Evolutionary conservation across 2,888 invertebrate genomes (phyloP).

Genomic region (Drosophila affinis): DNA sequence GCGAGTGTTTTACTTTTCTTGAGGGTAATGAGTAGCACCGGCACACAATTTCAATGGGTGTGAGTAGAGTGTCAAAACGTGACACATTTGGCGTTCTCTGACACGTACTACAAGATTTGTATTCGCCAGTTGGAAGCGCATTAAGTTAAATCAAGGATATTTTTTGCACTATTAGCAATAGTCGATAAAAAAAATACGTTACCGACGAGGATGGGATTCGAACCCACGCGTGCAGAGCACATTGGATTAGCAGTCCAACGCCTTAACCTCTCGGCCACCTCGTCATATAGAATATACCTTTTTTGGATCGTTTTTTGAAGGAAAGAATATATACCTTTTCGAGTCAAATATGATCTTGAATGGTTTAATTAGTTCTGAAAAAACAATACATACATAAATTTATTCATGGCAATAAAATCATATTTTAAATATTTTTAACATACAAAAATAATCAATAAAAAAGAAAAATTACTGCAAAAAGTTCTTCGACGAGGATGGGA

Average conservation of each 20-base stretch:
- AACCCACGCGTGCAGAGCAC: slow-evolving; percentile 95
- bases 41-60: no score
- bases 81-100: no score
- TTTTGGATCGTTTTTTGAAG: neutral
- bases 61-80: no score
- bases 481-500: slow-evolving; percentile 89
- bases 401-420: neutral
- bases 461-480: slow-evolving; percentile 1
- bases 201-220: slow-evolving; percentile 92
- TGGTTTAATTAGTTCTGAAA: neutral
- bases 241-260: slow-evolving; percentile 95
- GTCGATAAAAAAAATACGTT: neutral
- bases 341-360: neutral
- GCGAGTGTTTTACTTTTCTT: no score
- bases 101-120: no score
- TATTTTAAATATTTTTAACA: neutral
- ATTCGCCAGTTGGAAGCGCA: no score
- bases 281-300: slow-evolving; percentile 84
- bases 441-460: neutral
- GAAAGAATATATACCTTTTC: neutral
- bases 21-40: no score
- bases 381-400: neutral
- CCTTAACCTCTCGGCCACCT: slow-evolving; percentile 94
- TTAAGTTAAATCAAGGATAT: neutral
- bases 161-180: neutral